Evolutionary conservation across 1,140 invertebrate genomes (phyloP).

Genomic region (Trissolcus basalis): DNA sequence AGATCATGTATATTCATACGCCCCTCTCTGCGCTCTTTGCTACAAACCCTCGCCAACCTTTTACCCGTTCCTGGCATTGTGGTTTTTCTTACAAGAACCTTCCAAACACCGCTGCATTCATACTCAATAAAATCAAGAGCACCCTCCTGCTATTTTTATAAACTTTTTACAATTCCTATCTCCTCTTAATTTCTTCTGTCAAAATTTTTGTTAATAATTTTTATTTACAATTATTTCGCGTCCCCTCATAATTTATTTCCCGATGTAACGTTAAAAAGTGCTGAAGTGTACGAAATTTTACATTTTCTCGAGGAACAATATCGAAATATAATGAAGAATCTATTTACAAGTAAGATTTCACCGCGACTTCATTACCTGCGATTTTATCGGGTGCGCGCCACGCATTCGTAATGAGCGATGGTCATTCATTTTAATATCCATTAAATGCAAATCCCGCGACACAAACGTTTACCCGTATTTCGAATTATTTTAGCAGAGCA

Average conservation of each 20-base stretch:
- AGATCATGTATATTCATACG: constrained; percentile 77
- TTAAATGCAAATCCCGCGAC: constrained; percentile 74
- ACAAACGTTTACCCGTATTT: constrained; percentile 73
- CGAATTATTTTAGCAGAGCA: constrained; percentile 69
- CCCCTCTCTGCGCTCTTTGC: constrained; percentile 56
- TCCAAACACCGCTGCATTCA: constrained; percentile 61
- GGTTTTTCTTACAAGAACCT: constrained; percentile 52
- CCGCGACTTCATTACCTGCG: constrained; percentile 73
- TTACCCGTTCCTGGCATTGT: constrained; percentile 52
- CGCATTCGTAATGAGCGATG: constrained; percentile 75
- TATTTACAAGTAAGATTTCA: constrained; percentile 76
- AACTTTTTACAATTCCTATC: constrained; percentile 66
- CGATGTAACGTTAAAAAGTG: constrained; percentile 17
- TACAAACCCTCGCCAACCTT: constrained; percentile 43
- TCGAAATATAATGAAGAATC: constrained; percentile 74
- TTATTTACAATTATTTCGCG: not conserved
- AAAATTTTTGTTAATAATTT: too few species aligned
- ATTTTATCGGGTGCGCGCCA: constrained; percentile 70
- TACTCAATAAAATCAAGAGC: constrained; percentile 67
- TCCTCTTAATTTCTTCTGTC: too few species aligned
- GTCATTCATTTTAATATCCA: constrained; percentile 77
- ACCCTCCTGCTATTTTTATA: constrained; percentile 65
- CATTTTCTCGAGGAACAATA: constrained; percentile 68
- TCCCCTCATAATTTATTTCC: too few species aligned
- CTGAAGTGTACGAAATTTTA: constrained; percentile 45